These are phyloP conservation scores for Melitaea athalia DNA, from an alignment of 2,888 invertebrate genomes.

Conservation along the genomic window DNA sequence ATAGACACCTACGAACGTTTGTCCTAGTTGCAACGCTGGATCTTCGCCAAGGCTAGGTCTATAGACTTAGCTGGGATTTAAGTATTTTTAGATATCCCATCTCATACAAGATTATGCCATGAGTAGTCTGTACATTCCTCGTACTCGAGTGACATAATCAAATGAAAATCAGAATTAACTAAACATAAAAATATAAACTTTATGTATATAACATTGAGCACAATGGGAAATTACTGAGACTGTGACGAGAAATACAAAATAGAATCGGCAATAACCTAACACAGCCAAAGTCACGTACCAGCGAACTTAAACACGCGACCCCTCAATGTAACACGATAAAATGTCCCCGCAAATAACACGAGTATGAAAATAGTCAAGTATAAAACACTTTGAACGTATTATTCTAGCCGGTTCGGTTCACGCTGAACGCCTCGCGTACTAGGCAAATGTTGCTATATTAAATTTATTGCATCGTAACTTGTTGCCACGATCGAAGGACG, in stretches of 20 bases:
- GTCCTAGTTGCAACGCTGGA: constrained; percentile 71
- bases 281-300: constrained; percentile 46
- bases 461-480: constrained; percentile 80
- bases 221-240: constrained; percentile 9
- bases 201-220: constrained; percentile 1
- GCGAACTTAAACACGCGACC: constrained; percentile 41
- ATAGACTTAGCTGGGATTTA: constrained; percentile 14
- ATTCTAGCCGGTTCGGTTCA: constrained; percentile 44
- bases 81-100: constrained; percentile 19
- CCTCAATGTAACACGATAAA: constrained; percentile 46
- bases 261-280: constrained; percentile 34
- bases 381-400: constrained; percentile 49
- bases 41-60: constrained; percentile 60
- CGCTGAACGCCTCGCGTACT: constrained; percentile 60
- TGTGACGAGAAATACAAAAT: constrained; percentile 35
- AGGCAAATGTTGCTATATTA: constrained; percentile 74
- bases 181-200: background rate
- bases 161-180: background rate
- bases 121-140: background rate
- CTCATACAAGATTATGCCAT: constrained; percentile 4
- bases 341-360: constrained; percentile 43
- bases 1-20: constrained; percentile 64
- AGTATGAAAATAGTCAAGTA: constrained; percentile 50
- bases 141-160: background rate
- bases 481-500: constrained; percentile 70